Base-by-base conservation (phyloP, 2,888 invertebrate species). In the Oscheius onirici region DNA sequence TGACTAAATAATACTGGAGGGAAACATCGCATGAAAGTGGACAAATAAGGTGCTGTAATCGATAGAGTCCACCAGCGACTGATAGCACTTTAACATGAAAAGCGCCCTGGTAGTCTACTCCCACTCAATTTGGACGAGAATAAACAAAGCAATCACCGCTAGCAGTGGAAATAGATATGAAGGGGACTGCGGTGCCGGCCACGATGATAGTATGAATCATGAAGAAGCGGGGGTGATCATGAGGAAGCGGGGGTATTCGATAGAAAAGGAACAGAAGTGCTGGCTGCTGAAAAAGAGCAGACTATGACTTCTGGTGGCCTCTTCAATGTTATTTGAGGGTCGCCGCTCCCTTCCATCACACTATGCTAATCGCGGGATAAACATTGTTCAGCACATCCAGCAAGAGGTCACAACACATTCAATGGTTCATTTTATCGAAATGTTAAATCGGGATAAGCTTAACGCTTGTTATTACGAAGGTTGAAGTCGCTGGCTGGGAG, bases 301-400 rank as follows among this genome's bases (percentile, higher is more conserved):
- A 15, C 44, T 43, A 17, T 49, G 63, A 44, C 63, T 26, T 63
- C 63, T 63, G 63, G 63, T 26, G 49, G 63, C 63, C 63, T 49
- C 63, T 63, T 49, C 49, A 63, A 20, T 63, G 63, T 63, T 63
- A 26, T 63, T 63, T 63, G 63, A 63, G 49, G 63, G 63, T 63
- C 63, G 63, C 63, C 63, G 63, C 63, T 63, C 63, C 24, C 34
- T n/a, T 34, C 34, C 63, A 63, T 63, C 63, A 46, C 49, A 44
- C 63, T 63, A 63, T 63, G 63, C 63, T 63, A 63, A 63, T 63
- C 63, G 63, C 46, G 63, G 63, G 63, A 63, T 63, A 63, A 63
- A 63, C 63, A 63, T 24, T 46, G 20, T 46, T 46, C 28, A 28
- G 24, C 49, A 49, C 63, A 26, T 49, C 26, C 22, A 20, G 6